A percentile compares a stretch with the other conserved stretches of the same genome.
Conservation (phyloP, 2,888 invertebrate genomes). For the Aleiodes leptofemur region DNA sequence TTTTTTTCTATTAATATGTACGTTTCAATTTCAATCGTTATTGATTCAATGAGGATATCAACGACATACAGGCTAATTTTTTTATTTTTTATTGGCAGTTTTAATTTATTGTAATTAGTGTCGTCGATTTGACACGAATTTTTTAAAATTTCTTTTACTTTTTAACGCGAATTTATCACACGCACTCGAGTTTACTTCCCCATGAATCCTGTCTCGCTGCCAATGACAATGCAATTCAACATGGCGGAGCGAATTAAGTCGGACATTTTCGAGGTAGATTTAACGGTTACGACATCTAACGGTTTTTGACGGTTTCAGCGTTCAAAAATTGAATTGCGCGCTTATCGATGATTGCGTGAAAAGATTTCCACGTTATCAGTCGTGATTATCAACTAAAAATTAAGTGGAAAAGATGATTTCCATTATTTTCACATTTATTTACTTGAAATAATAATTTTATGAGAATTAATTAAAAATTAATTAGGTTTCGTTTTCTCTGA, state of each 20-base stretch:
- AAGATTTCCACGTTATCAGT: no score
- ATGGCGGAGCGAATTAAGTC: slow-evolving; percentile 52
- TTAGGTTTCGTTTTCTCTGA: no score
- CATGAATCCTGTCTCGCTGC: slow-evolving; percentile 45
- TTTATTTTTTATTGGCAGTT: neutral
- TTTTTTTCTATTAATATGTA: neutral
- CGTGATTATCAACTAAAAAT: no score
- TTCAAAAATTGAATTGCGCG: neutral
- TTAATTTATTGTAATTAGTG: slow-evolving; percentile 3
- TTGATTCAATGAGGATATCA: neutral
- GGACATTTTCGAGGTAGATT: slow-evolving; percentile 1
- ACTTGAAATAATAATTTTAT: no score
- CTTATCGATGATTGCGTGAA: slow-evolving; percentile 1
- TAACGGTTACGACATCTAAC: slow-evolving; percentile 31
- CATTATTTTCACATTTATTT: no score
- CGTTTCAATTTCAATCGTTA: neutral
- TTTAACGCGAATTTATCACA: slow-evolving; percentile 15
- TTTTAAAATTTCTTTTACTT: slow-evolving; percentile 13
- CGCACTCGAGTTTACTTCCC: slow-evolving; percentile 35
- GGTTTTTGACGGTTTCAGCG: neutral
- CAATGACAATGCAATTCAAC: slow-evolving; percentile 66
- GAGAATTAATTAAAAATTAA: no score
- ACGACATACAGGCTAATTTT: neutral
- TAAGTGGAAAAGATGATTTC: no score
- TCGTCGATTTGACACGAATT: slow-evolving; percentile 16